Evolutionary conservation across 2,113 vertebrate species (phyloP).

Genomic region (Trinectes maculatus): DNA sequence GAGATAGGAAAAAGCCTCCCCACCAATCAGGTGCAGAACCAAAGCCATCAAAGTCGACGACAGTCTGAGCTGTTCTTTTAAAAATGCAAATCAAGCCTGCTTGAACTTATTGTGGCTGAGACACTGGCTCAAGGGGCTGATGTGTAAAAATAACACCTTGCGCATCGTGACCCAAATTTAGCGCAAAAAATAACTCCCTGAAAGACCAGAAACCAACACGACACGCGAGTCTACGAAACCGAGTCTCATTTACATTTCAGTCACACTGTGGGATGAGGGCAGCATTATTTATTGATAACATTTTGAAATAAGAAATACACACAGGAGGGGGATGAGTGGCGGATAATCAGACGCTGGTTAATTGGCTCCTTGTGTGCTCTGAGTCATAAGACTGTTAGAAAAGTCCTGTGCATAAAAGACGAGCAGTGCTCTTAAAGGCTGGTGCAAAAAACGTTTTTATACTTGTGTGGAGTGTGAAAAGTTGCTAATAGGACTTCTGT

Average conservation of each 20-base stretch:
- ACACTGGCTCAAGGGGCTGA: conserved; percentile 72
- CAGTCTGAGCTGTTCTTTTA: conserved; percentile 46
- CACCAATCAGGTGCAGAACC: neutral
- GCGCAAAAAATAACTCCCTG: conserved; percentile 75
- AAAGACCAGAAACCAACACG: conserved; percentile 67
- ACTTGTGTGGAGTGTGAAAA: neutral
- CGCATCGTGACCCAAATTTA: conserved; percentile 80
- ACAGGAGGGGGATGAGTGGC: conserved; percentile 7
- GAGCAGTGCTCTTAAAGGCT: conserved; percentile 8
- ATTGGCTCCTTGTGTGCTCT: conserved; percentile 25
- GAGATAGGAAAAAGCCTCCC: neutral
- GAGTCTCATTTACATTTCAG: conserved; percentile 75
- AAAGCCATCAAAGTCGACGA: conserved; percentile 20
- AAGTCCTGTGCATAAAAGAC: conserved; percentile 13
- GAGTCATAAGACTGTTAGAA: conserved; percentile 24
- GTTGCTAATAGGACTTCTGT: neutral
- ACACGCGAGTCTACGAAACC: conserved; percentile 51
- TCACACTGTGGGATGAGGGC: conserved; percentile 53
- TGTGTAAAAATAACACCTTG: conserved; percentile 80
- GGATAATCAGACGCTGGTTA: conserved; percentile 35
- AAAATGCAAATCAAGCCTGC: conserved; percentile 57
- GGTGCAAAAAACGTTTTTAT: conserved; percentile 7
- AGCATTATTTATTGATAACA: conserved; percentile 59
- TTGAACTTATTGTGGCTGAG: conserved; percentile 71
- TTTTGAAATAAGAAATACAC: conserved; percentile 52